These are phyloP conservation scores for Oasisia sp. DNA, from an alignment of 2,888 invertebrate species.

Conservation along the genomic window DNA sequence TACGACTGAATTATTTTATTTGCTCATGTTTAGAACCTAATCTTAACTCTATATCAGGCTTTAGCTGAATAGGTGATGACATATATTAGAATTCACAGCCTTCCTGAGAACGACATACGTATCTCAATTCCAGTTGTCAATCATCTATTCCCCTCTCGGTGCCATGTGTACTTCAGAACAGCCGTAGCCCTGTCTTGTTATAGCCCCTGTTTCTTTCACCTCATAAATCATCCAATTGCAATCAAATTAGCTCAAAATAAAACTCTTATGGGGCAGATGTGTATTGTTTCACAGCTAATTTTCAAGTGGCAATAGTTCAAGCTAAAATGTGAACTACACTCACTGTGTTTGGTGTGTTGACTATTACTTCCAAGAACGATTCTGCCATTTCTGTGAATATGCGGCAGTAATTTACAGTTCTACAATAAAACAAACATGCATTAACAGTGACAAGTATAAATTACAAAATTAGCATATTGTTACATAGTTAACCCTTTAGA, in stretches of 20 bases:
- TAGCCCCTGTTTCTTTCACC: too few species aligned
- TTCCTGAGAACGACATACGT: neutral
- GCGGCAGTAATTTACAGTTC: conserved; percentile 89
- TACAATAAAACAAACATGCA: conserved; percentile 59
- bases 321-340: conserved; percentile 17
- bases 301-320: neutral
- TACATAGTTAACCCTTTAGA: too few species aligned
- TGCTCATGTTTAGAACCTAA: neutral
- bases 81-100: neutral
- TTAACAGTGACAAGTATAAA: neutral
- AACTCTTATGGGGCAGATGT: neutral
- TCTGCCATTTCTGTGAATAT: conserved; percentile 95
- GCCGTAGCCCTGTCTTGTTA: too few species aligned
- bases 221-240: too few species aligned
- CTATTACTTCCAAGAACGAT: conserved; percentile 86
- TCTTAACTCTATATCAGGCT: neutral
- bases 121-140: neutral
- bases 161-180: too few species aligned
- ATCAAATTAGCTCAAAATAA: too few species aligned
- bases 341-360: conserved; percentile 66
- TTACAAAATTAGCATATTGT: neutral
- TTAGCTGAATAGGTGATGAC: neutral
- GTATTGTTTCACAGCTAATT: neutral
- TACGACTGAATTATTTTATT: neutral
- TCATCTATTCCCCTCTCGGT: neutral